Base-by-base conservation (phyloP, 2,113 vertebrate genomes). In the Calypte anna region DNA sequence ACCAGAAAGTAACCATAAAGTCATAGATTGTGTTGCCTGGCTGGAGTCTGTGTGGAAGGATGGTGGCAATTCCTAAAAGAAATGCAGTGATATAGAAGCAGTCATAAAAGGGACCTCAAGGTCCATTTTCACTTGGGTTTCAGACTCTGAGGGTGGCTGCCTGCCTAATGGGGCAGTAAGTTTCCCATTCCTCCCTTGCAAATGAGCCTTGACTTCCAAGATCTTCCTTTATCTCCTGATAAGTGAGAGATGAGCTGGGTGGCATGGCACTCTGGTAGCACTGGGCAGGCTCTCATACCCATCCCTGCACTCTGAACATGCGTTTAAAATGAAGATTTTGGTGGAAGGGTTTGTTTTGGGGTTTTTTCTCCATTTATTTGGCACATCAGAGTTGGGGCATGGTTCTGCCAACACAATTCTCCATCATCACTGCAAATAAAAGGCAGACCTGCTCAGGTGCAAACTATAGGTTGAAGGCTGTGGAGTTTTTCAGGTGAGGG, bases 271-370 rank as follows among this genome's bases (percentile, higher is more conserved):
- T 22, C 9, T 9, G 54, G 43, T 31, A 57, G 62, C 5, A 6
- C 36, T 18, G 22, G 38, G 40, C 68, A 40, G 31, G 55, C 13
- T 75, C 46, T 62, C 1, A 1, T 36, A 18, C 20, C 23, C 54
- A 7, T 30, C 1, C 0, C 50, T 58, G 22, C 1, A 4, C 64
- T 12, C 0, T 14, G 31, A 58, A 58, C 2, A 2, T n/a, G 22
- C 14, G 31, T 53, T 51, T 9, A 44, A 31, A 84, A 51, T 21
- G 16, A 51, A 38, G 20, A 23, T 21, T 74, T 28, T 57, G 20
- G 22, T 69, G 17, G 63, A 58, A 82, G 7, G 51, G 61, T n/a
- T 74, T 46, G n/a, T 11, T 20, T 10, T 38, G 67, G 68, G 55
- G 21, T 40, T 82, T 40, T 40, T 40, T 40, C 11, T 40, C 11